Base-by-base conservation (phyloP, 2,113 vertebrate species). In the Caranx ignobilis region DNA sequence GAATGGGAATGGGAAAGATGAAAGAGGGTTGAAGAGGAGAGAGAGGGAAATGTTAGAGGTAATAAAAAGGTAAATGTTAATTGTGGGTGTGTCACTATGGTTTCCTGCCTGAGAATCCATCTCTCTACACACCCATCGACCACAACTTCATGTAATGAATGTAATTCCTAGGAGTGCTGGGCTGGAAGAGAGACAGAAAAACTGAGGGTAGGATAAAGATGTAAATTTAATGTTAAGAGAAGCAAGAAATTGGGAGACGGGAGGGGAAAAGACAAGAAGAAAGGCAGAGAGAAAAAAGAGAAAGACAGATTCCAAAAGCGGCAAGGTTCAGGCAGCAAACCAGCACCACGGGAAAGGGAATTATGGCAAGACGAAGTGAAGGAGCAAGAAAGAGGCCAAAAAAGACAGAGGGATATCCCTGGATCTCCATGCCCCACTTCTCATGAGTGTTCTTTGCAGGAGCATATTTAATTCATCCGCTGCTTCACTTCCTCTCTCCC, bases 381-480 rank as follows among this genome's bases (percentile, higher is more conserved):
- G 12, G 19, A 66, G 37, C 12, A 50, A 65, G 39, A 12, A 11
- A 68, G 35, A 21, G 52, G 32, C 48, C 13, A 50, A 37, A 61
- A 57, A 61, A 48, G 45, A 64, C n/a, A 39, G 54, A 50, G 31
- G 75, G 47, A 60, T 61, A 79, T 73, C 82, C 70, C n/a, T 34
- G 71, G 47, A 69, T 86, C 65, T 69, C 48, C 26, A 4, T 77
- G 72, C 21, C 41, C 37, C 67, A 77, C n/a, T 75, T 79, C 50
- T 74, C 35, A 78, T 41, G 62, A 67, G 21, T 47, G 63, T 75
- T 72, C 68, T 66, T 79, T 52, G 43, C 67, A 68, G 37, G 69
- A 68, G 73, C 69, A 88, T 84, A 73, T 90, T 84, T 84, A 77
- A 88, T 90, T 89, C 71, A 86, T 81, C 47, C 39, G 6, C 19